Percentiles rank a stretch among this genome's conserved stretches.
These are phyloP conservation scores for Cardinalis cardinalis DNA, from an alignment of 2,113 vertebrate species.

Conservation along the genomic window DNA sequence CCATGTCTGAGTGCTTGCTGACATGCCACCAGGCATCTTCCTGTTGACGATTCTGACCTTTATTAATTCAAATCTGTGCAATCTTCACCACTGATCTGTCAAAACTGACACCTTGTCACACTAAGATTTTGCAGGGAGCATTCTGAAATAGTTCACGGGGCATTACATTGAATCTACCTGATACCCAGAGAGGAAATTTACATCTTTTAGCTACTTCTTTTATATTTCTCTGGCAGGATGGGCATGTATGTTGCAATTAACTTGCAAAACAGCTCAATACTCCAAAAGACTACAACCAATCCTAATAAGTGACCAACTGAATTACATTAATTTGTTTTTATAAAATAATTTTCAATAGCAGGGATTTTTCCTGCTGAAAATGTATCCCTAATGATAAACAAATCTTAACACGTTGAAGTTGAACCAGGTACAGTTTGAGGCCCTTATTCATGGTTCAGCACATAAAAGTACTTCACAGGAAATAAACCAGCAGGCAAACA, in stretches of 20 bases:
- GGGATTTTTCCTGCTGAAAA: conserved; percentile 31
- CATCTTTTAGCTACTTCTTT: neutral
- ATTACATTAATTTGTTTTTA: conserved; percentile 19
- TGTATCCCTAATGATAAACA: conserved; percentile 41
- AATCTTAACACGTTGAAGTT: conserved; percentile 33
- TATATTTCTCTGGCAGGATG: neutral
- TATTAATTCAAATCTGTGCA: conserved; percentile 76
- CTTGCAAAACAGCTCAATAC: conserved; percentile 1
- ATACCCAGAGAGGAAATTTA: conserved; percentile 14
- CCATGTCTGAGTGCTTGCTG: conserved; percentile 40
- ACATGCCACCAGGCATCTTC: conserved; percentile 51
- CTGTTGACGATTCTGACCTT: conserved; percentile 77
- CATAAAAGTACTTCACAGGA: neutral
- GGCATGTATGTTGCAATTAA: neutral
- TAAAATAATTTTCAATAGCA: conserved; percentile 49
- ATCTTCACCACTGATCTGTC: conserved; percentile 71
- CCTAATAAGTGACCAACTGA: neutral
- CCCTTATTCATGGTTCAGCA: neutral
- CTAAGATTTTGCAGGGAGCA: conserved; percentile 65
- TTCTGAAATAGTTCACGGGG: conserved; percentile 64
- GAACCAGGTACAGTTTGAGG: conserved; percentile 10
- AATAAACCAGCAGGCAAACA: neutral
- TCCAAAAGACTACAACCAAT: conserved; percentile 30
- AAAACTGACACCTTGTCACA: conserved; percentile 72
- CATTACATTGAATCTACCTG: conserved; percentile 27